phyloP scores from a whole-genome alignment of 2,888 invertebrate genomes.

The Thyatira batis region DNA sequence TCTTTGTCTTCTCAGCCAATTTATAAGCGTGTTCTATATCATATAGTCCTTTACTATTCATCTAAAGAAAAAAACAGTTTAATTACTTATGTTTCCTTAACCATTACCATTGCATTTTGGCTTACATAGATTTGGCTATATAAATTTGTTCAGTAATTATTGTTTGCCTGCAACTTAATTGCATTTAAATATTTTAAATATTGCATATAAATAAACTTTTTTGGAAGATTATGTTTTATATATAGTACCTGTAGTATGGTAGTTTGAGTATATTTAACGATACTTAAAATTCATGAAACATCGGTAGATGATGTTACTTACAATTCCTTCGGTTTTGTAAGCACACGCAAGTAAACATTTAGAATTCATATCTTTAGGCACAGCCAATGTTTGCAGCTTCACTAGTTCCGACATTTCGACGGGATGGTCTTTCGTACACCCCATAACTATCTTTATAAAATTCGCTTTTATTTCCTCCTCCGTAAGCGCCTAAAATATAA shows the following conservation, averaged over 20 bases:
- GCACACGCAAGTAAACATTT: constrained; percentile 77
- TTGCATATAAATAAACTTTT: no score
- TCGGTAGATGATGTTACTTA: constrained; percentile 34
- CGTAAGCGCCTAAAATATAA: constrained; percentile 39
- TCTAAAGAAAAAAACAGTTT: constrained; percentile 34
- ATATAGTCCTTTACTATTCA: constrained; percentile 53
- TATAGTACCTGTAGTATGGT: no score
- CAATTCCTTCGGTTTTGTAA: constrained; percentile 59
- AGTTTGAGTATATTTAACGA: no score
- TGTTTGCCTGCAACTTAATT: no score
- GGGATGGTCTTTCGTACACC: constrained; percentile 53
- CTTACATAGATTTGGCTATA: no score
- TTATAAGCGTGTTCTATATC: constrained; percentile 54
- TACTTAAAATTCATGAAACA: constrained; percentile 10
- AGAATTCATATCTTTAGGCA: constrained; percentile 64
- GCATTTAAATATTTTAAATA: no score
- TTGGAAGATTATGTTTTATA: no score
- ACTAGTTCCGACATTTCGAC: constrained; percentile 58
- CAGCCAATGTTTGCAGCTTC: constrained; percentile 43
- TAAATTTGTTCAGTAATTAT: no score
- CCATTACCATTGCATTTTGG: no score
- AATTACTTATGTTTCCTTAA: no score
- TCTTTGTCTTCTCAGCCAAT: constrained; percentile 54
- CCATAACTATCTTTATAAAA: constrained; percentile 53
- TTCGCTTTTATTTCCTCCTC: constrained; percentile 59